Conservation (phyloP, 2,113 vertebrate genomes). For the Lichenostomus cassidix region DNA sequence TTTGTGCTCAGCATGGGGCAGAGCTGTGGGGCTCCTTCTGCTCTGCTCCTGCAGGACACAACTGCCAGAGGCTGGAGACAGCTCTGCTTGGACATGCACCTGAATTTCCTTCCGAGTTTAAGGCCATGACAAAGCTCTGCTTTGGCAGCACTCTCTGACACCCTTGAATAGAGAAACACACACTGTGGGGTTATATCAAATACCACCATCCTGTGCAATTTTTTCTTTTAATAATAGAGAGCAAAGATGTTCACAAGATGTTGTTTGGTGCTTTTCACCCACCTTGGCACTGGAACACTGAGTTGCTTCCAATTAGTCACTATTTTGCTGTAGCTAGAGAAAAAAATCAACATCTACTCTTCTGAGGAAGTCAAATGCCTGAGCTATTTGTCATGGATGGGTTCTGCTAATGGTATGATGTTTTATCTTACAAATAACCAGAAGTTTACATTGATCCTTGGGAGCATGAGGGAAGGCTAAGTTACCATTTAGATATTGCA, state of each 20-base stretch:
- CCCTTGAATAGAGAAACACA: neutral
- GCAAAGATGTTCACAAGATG: neutral
- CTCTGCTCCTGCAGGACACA: rapidly evolving
- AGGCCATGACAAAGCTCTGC: neutral
- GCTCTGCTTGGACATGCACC: neutral
- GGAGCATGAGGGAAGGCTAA: neutral
- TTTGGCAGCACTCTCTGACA: neutral
- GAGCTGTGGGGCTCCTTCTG: neutral
- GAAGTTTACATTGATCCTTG: neutral
- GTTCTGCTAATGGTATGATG: neutral
- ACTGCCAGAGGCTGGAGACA: neutral
- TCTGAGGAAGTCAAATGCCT: neutral
- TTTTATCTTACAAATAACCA: neutral
- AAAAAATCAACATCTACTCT: neutral
- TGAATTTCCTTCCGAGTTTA: neutral
- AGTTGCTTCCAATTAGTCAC: neutral
- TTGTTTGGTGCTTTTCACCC: neutral
- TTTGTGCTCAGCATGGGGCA: rapidly evolving
- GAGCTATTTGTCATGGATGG: neutral
- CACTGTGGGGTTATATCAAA: neutral
- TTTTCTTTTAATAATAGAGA: neutral
- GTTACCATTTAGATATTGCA: neutral
- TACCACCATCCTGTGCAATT: neutral
- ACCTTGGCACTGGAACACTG: neutral
- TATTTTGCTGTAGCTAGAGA: neutral